Evolutionary conservation across 1,140 invertebrate genomes (phyloP).

Genomic region (Macrostomum lignano): DNA sequence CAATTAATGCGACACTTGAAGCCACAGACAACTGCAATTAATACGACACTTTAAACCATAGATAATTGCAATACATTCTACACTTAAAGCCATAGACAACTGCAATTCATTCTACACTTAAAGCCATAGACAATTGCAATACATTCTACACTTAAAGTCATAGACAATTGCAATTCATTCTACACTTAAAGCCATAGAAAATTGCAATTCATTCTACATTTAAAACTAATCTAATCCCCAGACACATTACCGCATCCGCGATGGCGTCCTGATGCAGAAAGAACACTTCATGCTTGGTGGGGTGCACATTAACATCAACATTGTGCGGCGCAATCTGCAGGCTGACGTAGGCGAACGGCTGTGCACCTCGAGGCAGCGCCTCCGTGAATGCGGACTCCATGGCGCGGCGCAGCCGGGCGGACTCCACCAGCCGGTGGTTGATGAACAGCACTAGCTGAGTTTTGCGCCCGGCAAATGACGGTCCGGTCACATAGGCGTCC

Average conservation of each 20-base stretch:
- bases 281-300: slow-evolving; percentile 77
- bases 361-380: slow-evolving; percentile 47
- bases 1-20: too few species aligned
- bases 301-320: slow-evolving; percentile 86
- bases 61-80: too few species aligned
- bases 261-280: slow-evolving; percentile 73
- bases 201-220: too few species aligned
- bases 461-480: slow-evolving; percentile 62
- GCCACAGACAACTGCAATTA: too few species aligned
- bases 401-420: slow-evolving; percentile 45
- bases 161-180: too few species aligned
- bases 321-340: slow-evolving; percentile 53
- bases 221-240: too few species aligned
- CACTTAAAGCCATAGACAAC: too few species aligned
- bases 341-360: slow-evolving; percentile 58
- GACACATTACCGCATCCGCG: slow-evolving; percentile 50
- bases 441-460: slow-evolving; percentile 63
- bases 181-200: too few species aligned
- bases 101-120: too few species aligned
- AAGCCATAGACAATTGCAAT: too few species aligned
- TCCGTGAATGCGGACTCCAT: slow-evolving; percentile 54
- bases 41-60: too few species aligned
- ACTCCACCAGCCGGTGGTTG: slow-evolving; percentile 73
- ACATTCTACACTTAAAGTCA: too few species aligned
- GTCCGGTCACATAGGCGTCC: slow-evolving; percentile 49